These are phyloP conservation scores for Ictidomys tridecemlineatus DNA, from an alignment of 2,113 vertebrate genomes.

Conservation along the genomic window DNA sequence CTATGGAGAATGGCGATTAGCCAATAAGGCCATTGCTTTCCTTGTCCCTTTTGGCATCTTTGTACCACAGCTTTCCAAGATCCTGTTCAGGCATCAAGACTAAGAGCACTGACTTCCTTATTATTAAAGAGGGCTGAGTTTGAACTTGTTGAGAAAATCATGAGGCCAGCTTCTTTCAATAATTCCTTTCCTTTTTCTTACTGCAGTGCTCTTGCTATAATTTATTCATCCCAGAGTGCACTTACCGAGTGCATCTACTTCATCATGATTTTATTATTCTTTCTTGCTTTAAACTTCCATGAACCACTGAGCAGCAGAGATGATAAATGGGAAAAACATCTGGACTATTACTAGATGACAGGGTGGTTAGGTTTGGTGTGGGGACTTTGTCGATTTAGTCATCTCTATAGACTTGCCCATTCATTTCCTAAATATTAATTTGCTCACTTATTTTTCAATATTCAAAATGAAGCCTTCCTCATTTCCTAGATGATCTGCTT, in stretches of 20 bases:
- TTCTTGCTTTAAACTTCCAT: slow-evolving; percentile 71
- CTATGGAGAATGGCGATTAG: too few relatives aligned
- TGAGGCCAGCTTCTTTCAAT: not conserved
- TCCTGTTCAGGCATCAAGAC: not conserved
- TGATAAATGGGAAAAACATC: not conserved
- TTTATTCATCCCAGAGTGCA: slow-evolving; percentile 58
- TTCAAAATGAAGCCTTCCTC: not conserved
- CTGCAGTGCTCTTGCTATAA: slow-evolving; percentile 23
- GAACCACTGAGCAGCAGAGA: slow-evolving; percentile 17
- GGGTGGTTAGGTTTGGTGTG: not conserved
- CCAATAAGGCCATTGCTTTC: fast-evolving
- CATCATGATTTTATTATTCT: slow-evolving; percentile 72
- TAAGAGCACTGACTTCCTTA: not conserved
- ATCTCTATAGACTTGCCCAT: not conserved
- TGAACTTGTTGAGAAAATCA: not conserved
- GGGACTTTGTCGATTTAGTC: not conserved
- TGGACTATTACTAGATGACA: not conserved
- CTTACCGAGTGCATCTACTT: slow-evolving; percentile 45
- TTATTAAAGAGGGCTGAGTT: not conserved
- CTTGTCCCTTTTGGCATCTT: not conserved
- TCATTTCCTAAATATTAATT: not conserved
- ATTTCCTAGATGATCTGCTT: not conserved
- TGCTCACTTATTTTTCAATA: not conserved
- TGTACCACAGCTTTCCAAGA: not conserved
- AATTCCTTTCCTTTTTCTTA: slow-evolving; percentile 31